Base-by-base conservation (phyloP, 53 echinoderm and acorn worm species). In the Henricia sp. region DNA sequence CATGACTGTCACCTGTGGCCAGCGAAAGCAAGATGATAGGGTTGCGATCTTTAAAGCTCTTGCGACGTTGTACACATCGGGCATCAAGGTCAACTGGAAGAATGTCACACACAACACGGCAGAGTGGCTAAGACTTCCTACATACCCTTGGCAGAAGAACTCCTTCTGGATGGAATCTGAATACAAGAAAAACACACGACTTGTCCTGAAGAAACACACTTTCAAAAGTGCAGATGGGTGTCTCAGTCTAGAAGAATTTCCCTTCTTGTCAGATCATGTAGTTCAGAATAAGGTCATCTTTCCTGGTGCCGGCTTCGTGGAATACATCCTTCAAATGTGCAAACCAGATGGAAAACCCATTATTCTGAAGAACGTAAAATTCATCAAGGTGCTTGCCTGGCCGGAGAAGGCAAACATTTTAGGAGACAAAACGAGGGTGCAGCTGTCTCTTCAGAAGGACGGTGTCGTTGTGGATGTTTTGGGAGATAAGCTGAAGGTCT, bases 131-230 rank as follows among this genome's bases (percentile, higher is more conserved):
- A 56, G 87, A 35, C 60, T 96, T 37, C 96, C 96, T 5, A 42
- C 87, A 21, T 96, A 96, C 77, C 93, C 96, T 19, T 96, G 96
- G 96, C 96, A 96, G 71, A 84, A 88, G 34, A 74, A 85, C 42
- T 75, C 89, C 71, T 83, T 93, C 64, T 91, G 92, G 55, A 66
- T 67, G 13, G 96, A 96, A 56, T 75, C 91, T 6, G 94, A 94
- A 56, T 71, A 91, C 44, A 71, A 83, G 50, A 83, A 74, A 34
- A 87, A 89, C 55, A 73, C 87, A 20, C 78, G 96, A 51, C 90
- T 96, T 25, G 93, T 92, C 12, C 74, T 94, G 19, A 90, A 92
- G 53, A 92, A 94, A 35, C 77, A 78, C 28, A 92, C 94, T 16
- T 96, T 83, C 83, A 94, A 85, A 30, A 89, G 91, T 29, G 87